Conservation (phyloP, 2,113 vertebrate species). For the Talpa occidentalis region DNA sequence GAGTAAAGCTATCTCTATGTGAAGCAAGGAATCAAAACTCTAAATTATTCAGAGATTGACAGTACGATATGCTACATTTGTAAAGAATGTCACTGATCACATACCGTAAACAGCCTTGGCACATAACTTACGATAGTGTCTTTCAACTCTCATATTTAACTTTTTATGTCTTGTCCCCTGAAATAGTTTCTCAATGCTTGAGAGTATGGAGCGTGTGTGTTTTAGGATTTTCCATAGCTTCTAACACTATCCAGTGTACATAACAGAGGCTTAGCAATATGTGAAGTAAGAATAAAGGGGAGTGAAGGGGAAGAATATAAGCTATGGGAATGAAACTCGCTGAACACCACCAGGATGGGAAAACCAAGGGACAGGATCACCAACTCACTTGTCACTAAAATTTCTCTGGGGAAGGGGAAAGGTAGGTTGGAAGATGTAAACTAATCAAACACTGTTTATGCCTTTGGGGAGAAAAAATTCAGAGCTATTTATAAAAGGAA, state of each 20-base stretch:
- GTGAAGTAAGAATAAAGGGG: not conserved
- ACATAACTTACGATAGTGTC: not conserved
- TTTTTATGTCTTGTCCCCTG: not conserved
- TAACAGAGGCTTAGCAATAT: not conserved
- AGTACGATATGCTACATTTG: not conserved
- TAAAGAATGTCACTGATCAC: not conserved
- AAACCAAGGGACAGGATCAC: not conserved
- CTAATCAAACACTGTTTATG: not conserved
- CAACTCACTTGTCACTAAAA: not conserved
- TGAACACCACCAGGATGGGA: not conserved
- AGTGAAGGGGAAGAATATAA: not conserved
- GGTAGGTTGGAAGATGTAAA: not conserved
- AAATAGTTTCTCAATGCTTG: not conserved
- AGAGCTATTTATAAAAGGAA: not conserved
- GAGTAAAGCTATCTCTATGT: not conserved
- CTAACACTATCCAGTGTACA: not conserved
- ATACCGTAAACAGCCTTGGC: not conserved
- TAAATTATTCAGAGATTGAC: not conserved
- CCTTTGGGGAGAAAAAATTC: not conserved
- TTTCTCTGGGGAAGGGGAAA: not conserved
- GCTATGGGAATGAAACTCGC: not conserved
- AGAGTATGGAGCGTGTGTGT: not conserved
- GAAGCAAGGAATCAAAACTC: conserved; percentile 11
- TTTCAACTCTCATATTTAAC: not conserved
- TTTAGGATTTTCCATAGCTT: not conserved